These are phyloP conservation scores for Zosterops hypoxanthus DNA, from an alignment of 2,113 vertebrate species.

Conservation along the genomic window DNA sequence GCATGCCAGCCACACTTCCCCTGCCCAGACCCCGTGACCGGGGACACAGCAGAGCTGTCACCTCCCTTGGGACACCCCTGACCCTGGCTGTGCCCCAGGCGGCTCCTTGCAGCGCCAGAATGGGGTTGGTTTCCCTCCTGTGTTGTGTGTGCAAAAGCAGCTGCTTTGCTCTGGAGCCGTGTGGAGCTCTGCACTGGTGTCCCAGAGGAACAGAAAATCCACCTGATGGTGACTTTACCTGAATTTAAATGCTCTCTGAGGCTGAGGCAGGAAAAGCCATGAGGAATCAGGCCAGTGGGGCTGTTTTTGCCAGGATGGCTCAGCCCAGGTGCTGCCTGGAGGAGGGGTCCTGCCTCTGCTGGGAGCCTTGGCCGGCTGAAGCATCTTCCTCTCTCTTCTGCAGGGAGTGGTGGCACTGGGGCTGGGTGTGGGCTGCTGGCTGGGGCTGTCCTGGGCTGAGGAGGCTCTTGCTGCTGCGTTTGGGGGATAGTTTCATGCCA, in stretches of 20 bases:
- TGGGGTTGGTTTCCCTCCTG: fast-evolving
- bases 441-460: not conserved
- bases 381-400: too few relatives aligned
- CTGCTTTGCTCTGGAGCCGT: fast-evolving
- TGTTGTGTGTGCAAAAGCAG: not conserved
- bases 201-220: not conserved
- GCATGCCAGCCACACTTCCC: not conserved
- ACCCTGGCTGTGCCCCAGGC: not conserved
- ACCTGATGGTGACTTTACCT: not conserved
- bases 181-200: fast-evolving
- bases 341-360: not conserved
- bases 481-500: not conserved
- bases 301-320: not conserved
- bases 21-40: fast-evolving
- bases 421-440: not conserved
- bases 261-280: fast-evolving
- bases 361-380: not conserved
- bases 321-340: not conserved
- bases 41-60: not conserved
- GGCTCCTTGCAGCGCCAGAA: not conserved
- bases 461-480: not conserved
- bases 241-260: not conserved
- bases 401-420: not conserved
- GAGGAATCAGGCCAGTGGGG: fast-evolving
- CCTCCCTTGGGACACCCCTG: fast-evolving